Base-by-base conservation (phyloP, 2,113 vertebrate genomes). In the Psittacus erithacus region DNA sequence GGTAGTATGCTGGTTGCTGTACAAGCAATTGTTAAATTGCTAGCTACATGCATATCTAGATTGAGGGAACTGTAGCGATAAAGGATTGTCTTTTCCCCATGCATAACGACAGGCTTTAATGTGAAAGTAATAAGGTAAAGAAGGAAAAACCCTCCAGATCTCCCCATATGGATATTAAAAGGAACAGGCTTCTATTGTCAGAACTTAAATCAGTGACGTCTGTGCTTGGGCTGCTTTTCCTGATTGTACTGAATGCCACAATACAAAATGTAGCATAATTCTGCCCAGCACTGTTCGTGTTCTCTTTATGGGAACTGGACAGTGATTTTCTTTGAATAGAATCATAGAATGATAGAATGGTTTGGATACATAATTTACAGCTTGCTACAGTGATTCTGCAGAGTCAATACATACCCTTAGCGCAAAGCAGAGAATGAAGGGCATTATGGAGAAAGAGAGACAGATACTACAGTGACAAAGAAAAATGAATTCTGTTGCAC, bases 381-480 rank as follows among this genome's bases (percentile, higher is more conserved):
- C 81, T 95, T 94, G 87, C 82, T 74, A 88, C 88, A 94, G 82
- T 71, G 80, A 88, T 94, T 97, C 92, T 96, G 84, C 81, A 92
- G 84, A 94, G 94, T 96, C 95, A 94, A 87, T 96, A 97, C 74
- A 92, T 89, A 95, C 50, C 82, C 71, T 91, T 80, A 92, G 77
- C 65, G 96, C 92, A 96, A 97, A 95, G 96, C 82, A 80, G 91
- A 96, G 96, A 97, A 96, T 96, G 93, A 96, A 94, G 89, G 70
- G 64, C 88, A 83, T 96, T 91, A 93, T 89, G 78, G 86, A 96
- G 88, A 73, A 81, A 82, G 84, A 82, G 59, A 88, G 82, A 78
- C 89, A 92, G 86, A 86, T 78, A 80, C 60, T 73, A 90, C 62
- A 86, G 68, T 89, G 60, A 82, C 91, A 94, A 70, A 78, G 79